Percentiles rank a stretch among this genome's conserved stretches.
These are phyloP conservation scores for Acleris holmiana DNA, from an alignment of 2,888 invertebrate species.

Conservation along the genomic window DNA sequence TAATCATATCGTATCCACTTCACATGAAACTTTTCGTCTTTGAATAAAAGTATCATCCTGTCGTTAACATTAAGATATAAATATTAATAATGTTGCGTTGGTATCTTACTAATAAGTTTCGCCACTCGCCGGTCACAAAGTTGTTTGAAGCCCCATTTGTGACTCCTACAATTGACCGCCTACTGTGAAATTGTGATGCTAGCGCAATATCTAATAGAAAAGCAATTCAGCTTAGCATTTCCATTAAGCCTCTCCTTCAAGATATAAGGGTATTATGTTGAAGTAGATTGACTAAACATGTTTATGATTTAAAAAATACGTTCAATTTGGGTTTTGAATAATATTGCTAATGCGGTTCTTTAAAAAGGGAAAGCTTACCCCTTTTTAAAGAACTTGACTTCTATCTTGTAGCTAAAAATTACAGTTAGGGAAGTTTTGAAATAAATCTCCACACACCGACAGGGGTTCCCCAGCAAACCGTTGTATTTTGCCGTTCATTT, in stretches of 20 bases:
- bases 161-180: conserved; percentile 10
- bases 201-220: conserved; percentile 9
- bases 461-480: conserved; percentile 62
- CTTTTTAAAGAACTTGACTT: too few species aligned
- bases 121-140: background rate
- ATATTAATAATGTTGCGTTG: too few species aligned
- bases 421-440: conserved; percentile 65
- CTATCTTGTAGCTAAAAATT: conserved; percentile 15
- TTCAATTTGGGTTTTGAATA: too few species aligned
- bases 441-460: conserved; percentile 68
- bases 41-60: background rate
- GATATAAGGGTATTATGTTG: background rate
- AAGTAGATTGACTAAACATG: too few species aligned
- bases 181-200: conserved; percentile 23
- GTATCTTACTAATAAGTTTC: background rate
- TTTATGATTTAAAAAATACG: background rate
- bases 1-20: conserved; percentile 35
- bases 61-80: too few species aligned
- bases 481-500: conserved; percentile 44
- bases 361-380: too few species aligned
- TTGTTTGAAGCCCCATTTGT: background rate
- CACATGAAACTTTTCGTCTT: conserved; percentile 21
- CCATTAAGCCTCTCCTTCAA: background rate
- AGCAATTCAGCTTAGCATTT: conserved; percentile 5
- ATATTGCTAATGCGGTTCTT: background rate